Percentiles rank a stretch among this genome's conserved stretches.
phyloP scores from a whole-genome alignment of 2,888 invertebrate genomes.

The Leptopilina myrica region DNA sequence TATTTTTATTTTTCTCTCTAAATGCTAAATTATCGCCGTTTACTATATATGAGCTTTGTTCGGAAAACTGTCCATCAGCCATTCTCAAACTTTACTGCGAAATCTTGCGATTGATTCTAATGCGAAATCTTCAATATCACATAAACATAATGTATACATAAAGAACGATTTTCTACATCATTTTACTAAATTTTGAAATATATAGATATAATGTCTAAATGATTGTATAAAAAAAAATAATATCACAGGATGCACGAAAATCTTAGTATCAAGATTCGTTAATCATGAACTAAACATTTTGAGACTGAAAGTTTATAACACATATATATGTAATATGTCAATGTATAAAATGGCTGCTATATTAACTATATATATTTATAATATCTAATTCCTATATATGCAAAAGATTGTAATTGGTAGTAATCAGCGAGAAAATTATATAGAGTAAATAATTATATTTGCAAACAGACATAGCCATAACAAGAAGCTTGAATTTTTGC shows the following conservation, averaged over 20 bases:
- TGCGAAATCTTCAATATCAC: slow-evolving; percentile 16
- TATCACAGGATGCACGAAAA: slow-evolving; percentile 38
- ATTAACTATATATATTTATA: neutral
- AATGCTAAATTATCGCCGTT: slow-evolving; percentile 22
- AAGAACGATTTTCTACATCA: neutral
- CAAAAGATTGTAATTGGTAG: slow-evolving; percentile 28
- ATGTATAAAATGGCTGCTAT: slow-evolving; percentile 36
- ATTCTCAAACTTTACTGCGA: slow-evolving; percentile 54
- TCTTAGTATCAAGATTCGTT: slow-evolving; percentile 31
- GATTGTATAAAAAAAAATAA: slow-evolving; percentile 3
- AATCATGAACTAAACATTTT: slow-evolving; percentile 18
- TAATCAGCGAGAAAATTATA: slow-evolving; percentile 34
- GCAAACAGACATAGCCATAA: slow-evolving; percentile 27
- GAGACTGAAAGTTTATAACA: slow-evolving; percentile 22
- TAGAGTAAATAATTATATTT: slow-evolving; percentile 40
- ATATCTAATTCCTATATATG: too few relatives aligned
- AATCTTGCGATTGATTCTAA: too few relatives aligned
- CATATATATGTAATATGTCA: neutral
- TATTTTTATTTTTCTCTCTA: slow-evolving; percentile 37
- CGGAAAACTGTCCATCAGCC: slow-evolving; percentile 54
- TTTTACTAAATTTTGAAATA: slow-evolving; percentile 10
- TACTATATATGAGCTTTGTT: slow-evolving; percentile 32
- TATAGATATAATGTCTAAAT: slow-evolving; percentile 18
- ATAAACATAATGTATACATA: neutral
- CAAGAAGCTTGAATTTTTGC: slow-evolving; percentile 30